Conservation (phyloP, 2,888 invertebrate species). For the Ennomos fuscantarius region DNA sequence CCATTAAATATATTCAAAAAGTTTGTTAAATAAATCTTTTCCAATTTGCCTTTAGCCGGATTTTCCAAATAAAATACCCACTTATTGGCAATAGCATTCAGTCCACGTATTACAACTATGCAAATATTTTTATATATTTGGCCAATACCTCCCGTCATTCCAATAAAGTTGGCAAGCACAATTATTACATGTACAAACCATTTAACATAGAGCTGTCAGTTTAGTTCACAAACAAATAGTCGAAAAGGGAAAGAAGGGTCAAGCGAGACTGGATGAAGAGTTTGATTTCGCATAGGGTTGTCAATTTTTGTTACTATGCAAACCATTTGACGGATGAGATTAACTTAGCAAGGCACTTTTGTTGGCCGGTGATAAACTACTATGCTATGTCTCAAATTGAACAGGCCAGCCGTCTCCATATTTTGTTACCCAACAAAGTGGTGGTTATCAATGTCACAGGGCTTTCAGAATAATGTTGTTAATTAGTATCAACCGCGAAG, state of each 20-base stretch:
- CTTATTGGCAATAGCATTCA: neutral
- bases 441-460: no score
- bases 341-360: no score
- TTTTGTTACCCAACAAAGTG: no score
- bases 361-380: no score
- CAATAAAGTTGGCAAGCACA: conserved; percentile 34
- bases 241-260: conserved; percentile 23
- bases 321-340: neutral
- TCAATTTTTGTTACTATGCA: conserved; percentile 7
- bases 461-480: no score
- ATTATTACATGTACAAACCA: conserved; percentile 25
- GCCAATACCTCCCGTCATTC: conserved; percentile 22
- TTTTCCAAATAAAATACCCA: neutral
- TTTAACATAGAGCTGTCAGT: conserved; percentile 18
- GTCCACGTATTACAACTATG: conserved; percentile 14
- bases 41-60: no score
- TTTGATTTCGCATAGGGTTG: conserved; percentile 15
- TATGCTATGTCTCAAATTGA: no score
- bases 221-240: conserved; percentile 19
- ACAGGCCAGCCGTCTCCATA: neutral
- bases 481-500: no score
- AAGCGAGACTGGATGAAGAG: conserved; percentile 1
- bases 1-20: no score
- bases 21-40: no score
- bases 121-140: conserved; percentile 9